A percentile compares a stretch with the other conserved stretches of the same genome.
Conservation (phyloP, 2,113 vertebrate species). For the Peucedramus taeniatus region DNA sequence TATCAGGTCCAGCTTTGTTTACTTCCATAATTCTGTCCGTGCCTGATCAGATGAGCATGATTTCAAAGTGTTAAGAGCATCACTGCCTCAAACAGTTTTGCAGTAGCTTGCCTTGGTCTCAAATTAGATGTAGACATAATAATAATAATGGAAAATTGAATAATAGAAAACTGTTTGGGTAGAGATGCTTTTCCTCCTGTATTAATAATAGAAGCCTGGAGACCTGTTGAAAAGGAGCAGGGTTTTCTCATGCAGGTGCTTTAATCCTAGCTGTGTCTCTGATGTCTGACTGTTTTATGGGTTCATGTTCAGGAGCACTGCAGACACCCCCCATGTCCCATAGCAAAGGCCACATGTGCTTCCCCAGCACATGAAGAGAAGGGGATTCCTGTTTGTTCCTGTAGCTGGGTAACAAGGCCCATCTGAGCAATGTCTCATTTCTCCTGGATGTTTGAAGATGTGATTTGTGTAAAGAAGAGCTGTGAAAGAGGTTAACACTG, state of each 20-base stretch:
- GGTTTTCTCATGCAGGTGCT: not conserved
- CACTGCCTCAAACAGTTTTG: slow-evolving; percentile 15
- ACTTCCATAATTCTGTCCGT: slow-evolving; percentile 13
- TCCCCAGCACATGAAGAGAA: not conserved
- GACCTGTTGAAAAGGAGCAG: not conserved
- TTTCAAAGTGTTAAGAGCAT: slow-evolving; percentile 41
- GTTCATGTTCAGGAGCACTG: not conserved
- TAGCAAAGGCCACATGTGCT: not conserved
- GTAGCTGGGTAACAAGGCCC: rapidly evolving
- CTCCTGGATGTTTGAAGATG: not conserved
- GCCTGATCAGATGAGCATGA: slow-evolving; percentile 41
- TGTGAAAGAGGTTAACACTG: not conserved
- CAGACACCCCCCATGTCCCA: not conserved
- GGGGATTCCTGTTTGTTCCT: not conserved
- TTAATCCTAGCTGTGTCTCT: not conserved
- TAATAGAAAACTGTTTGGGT: not conserved
- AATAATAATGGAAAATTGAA: not conserved
- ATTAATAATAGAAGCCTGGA: not conserved
- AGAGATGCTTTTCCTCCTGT: not conserved
- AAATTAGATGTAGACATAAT: not conserved
- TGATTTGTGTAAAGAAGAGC: not conserved
- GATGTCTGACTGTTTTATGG: not conserved
- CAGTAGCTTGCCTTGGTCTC: not conserved
- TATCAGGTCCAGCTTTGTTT: not conserved
- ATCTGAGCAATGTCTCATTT: not conserved